These are phyloP conservation scores for Crenuchus spilurus DNA, from an alignment of 2,797 vertebrate species.

Conservation along the genomic window DNA sequence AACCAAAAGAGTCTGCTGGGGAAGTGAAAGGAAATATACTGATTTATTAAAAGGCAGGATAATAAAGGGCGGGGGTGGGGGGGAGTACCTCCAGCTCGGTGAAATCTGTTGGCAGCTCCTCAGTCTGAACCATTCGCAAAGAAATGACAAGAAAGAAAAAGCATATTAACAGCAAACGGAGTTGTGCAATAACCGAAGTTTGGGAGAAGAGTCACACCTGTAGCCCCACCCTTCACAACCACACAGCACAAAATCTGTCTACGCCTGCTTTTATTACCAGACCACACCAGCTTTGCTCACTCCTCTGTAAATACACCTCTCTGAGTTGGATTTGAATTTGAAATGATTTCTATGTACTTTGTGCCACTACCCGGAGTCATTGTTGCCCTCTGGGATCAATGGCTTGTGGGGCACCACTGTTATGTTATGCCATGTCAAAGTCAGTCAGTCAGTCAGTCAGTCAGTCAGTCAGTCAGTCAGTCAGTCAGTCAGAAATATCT, in stretches of 20 bases:
- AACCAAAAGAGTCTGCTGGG: not conserved
- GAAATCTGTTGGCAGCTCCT: not conserved
- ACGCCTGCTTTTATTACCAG: not conserved
- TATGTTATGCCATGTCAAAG: too few species aligned
- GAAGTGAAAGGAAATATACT: not conserved
- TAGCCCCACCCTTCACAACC: not conserved
- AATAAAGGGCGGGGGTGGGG: not conserved
- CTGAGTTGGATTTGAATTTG: too few species aligned
- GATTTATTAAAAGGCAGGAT: not conserved
- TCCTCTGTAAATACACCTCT: not conserved
- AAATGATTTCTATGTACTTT: too few species aligned
- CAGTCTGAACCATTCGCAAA: not conserved
- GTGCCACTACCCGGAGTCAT: too few species aligned
- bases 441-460: too few species aligned
- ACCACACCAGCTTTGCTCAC: not conserved
- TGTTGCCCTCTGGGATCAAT: too few species aligned
- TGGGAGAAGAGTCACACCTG: not conserved
- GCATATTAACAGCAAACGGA: not conserved
- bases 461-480: too few species aligned
- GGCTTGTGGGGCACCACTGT: too few species aligned
- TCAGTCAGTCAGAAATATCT: too few species aligned
- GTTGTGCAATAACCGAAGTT: constrained; percentile 1
- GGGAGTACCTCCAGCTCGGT: not conserved
- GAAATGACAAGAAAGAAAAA: not conserved
- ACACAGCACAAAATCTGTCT: not conserved